Evolutionary conservation across 2,797 vertebrate genomes (phyloP), one percentile per base, ranked within the genome.

Genomic region (Coccyzus lansbergi): DNA sequence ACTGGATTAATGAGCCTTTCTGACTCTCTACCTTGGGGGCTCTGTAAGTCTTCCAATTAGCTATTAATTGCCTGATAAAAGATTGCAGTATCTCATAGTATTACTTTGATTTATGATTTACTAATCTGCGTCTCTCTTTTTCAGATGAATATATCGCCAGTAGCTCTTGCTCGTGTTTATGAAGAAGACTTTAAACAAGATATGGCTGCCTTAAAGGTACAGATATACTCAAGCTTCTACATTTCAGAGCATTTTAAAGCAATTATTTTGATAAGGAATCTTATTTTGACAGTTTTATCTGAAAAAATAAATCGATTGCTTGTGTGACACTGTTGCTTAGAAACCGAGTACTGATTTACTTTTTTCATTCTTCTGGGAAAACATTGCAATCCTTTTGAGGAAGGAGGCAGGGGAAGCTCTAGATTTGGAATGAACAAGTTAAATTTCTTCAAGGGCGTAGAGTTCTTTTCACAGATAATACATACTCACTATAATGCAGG

Each of bases 151-250:
- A 80, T 99, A 46, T 98, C 99, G 0, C 98, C 99, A 0, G 51
- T 96, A 29, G 83, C 98, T 58, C 96, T 99, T 6, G 97, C 99
- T 92, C 97, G 97, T 53, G 95, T 98, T 95, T 99, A 99, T 48
- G 99, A 99, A 96, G 99, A 99, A 56, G 98, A 99, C 69, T 99
- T 99, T 96, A 99, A 99, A 96, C 98, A 97, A 92, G 99, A 99
- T 69, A 99, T 99, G 99, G 92, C 98, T 48, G 97, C 98, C 21
- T 97, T 99, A 92, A 99, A 99, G 98, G 99, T 99, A 92, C 15
- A 87, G 42, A 88, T 70, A 88, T 70, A 95, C 17, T 52, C 9
- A n/a, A 67, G 36, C 63, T 18, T 74, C 18, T 88, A 49, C 89
- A 52, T 44, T 31, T 25, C 62, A 16, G n/a, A 26, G 19, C 40